Evolutionary conservation across 2,888 invertebrate species (phyloP), one percentile per base, ranked within the genome.

Genomic region (Hydrotaea diabolus): DNA sequence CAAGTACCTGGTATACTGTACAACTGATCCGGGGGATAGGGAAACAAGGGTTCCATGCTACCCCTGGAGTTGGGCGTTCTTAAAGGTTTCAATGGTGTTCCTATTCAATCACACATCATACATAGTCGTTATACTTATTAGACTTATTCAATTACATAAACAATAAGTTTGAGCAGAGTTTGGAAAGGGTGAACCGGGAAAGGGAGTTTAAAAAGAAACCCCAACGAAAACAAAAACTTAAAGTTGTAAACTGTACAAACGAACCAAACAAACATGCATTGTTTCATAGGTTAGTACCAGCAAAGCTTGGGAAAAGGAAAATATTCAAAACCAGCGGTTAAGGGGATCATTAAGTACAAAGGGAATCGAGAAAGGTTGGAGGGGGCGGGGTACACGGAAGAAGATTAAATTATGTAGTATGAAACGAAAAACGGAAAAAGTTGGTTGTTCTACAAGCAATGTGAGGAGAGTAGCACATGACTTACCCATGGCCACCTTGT

Each of bases 1-100:
- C 55, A 87, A 90, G 89, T 93, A 93, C 93, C 93, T 92, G 93
- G 93, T 89, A 93, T 91, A 90, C 92, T 93, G 91, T 93, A 93
- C 87, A 93, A 92, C 89, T 93, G 93, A 90, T 93, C 93, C 90
- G 91, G 90, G 88, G 92, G 89, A 91, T 92, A 92, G 88, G 92
- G 90, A 89, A 91, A 92, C 89, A 91, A 90, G 88, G 92, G 92
- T 88, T 91, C 92, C 92, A 92, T 91, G 89, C 91, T 92, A 90
- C 93, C 92, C 89, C 92, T 91, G 88, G 92, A 91, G 89, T 92
- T 92, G 89, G 92, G 92, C 87, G 93, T 91, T 89, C 93, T 91
- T 89, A 93, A 90, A 89, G 93, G 93, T 91, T 93, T 93, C 87
- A 92, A 91, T 88, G 93, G 93, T 89, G 93, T 92, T 91, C 93